Conservation (phyloP, 2,888 invertebrate genomes). For the Auanema sp. region DNA sequence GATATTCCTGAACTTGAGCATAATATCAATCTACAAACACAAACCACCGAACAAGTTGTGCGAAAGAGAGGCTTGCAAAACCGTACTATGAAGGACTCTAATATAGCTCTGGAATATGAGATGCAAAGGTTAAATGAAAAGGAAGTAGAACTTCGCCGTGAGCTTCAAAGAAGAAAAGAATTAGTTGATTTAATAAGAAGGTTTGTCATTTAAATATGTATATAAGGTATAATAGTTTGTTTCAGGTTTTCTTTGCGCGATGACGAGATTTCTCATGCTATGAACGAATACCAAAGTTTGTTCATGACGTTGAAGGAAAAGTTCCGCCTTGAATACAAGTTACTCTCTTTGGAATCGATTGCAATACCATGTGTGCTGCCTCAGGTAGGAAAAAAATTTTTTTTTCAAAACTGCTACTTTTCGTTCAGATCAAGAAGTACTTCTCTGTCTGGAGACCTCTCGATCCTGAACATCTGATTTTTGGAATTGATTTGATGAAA, state of each 20-base stretch:
- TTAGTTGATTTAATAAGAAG: constrained; percentile 11
- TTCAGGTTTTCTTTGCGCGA: constrained; percentile 21
- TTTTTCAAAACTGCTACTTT: not conserved
- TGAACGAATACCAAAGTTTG: constrained; percentile 71
- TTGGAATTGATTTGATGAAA: constrained; percentile 65
- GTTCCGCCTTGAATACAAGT: constrained; percentile 74
- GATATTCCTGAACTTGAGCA: constrained; percentile 85
- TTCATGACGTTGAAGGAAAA: constrained; percentile 72
- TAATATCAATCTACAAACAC: constrained; percentile 86
- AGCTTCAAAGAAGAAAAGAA: constrained; percentile 33
- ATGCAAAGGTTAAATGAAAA: constrained; percentile 76
- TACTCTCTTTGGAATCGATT: constrained; percentile 81
- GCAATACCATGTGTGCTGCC: constrained; percentile 84
- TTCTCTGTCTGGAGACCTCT: constrained; percentile 83
- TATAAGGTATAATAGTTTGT: not conserved
- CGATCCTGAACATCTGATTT: constrained; percentile 73
- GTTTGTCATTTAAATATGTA: not conserved
- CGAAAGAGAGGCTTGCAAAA: constrained; percentile 81
- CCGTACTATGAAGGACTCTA: constrained; percentile 78
- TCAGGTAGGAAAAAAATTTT: constrained; percentile 66
- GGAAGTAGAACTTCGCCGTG: constrained; percentile 73
- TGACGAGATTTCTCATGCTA: constrained; percentile 65
- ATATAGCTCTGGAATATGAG: constrained; percentile 80
- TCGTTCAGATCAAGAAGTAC: constrained; percentile 75
- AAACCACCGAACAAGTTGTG: constrained; percentile 92